A percentile compares a stretch with the other conserved stretches of the same genome.
phyloP scores from a whole-genome alignment of 2,888 invertebrate genomes.

The Meteorus colon region DNA sequence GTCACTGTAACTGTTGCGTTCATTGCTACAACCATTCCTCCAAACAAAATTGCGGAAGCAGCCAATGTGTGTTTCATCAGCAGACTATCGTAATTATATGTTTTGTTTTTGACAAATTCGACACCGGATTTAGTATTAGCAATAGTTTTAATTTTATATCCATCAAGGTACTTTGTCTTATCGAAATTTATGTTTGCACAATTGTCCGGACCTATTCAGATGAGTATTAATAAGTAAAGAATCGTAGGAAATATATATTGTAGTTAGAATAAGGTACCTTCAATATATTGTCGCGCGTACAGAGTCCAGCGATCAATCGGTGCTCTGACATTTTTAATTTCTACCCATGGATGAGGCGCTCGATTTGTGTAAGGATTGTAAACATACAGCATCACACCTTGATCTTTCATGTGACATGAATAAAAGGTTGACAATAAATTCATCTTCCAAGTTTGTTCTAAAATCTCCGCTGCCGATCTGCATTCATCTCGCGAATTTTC shows the following conservation, averaged over 20 bases:
- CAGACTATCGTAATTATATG: not conserved
- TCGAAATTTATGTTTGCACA: constrained; percentile 16
- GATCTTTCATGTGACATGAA: not conserved
- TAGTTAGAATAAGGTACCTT: not conserved
- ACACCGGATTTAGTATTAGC: not conserved
- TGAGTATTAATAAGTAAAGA: not conserved
- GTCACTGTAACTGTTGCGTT: not conserved
- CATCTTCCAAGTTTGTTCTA: not conserved
- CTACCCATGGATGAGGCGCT: not conserved
- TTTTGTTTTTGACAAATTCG: not conserved
- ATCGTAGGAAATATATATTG: not conserved
- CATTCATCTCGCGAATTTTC: not conserved
- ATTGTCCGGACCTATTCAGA: not conserved
- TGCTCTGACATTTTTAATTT: not conserved
- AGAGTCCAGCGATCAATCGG: not conserved
- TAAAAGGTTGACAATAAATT: constrained; percentile 20
- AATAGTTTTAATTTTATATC: not conserved
- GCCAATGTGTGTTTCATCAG: too few relatives aligned
- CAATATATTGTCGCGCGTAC: not conserved
- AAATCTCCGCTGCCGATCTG: not conserved
- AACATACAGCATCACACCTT: not conserved
- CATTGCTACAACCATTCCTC: not conserved
- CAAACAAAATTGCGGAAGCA: too few relatives aligned
- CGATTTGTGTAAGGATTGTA: constrained; percentile 21
- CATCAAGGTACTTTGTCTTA: not conserved